Conservation (phyloP, 2,797 vertebrate species). For the Schizopygopsis malacanthus region DNA sequence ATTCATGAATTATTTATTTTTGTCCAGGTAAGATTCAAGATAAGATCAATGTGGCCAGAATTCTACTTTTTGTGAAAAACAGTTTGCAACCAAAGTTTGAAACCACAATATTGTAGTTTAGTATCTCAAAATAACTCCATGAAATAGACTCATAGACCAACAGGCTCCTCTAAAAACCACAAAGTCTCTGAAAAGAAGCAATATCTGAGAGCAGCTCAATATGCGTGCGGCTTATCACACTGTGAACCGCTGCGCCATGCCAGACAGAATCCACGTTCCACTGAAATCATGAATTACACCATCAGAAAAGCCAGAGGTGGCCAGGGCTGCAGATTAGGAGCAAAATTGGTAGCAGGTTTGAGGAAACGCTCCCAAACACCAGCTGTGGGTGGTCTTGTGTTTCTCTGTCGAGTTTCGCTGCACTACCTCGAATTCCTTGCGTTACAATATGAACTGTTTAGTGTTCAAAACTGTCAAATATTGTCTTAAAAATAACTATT, state of each 20-base stretch:
- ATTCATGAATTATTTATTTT: constrained; percentile 8
- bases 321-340: constrained; percentile 50
- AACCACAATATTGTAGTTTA: constrained; percentile 19
- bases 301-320: constrained; percentile 54
- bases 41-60: not conserved
- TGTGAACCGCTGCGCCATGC: constrained; percentile 40
- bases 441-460: constrained; percentile 23
- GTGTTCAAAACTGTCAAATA: constrained; percentile 29
- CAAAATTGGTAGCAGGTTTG: constrained; percentile 65
- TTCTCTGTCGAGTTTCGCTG: constrained; percentile 17
- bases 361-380: constrained; percentile 52
- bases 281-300: constrained; percentile 58
- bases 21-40: not conserved
- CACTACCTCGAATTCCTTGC: not conserved
- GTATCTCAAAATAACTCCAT: constrained; percentile 47
- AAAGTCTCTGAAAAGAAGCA: constrained; percentile 36
- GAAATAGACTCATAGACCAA: constrained; percentile 42
- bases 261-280: constrained; percentile 58
- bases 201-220: constrained; percentile 22
- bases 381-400: constrained; percentile 55
- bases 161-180: constrained; percentile 45
- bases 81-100: constrained; percentile 1
- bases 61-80: constrained; percentile 17
- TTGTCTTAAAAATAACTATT: not conserved
- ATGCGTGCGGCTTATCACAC: constrained; percentile 15